Evolutionary conservation across 2,797 vertebrate genomes (phyloP).

Genomic region (Mormyrus proboscirostris): DNA sequence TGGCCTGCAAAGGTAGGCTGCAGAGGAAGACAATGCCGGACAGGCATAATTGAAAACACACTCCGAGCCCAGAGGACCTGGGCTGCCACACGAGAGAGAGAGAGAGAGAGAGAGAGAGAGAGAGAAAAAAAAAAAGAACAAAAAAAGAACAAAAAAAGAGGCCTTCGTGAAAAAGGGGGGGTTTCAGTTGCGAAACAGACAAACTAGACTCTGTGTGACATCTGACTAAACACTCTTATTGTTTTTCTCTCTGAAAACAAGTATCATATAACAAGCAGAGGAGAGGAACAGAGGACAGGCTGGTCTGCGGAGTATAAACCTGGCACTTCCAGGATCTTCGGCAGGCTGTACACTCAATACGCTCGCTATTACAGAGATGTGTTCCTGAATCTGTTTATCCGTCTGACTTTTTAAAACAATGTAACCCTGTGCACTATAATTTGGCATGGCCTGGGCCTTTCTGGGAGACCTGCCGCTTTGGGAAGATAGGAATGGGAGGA

Average conservation of each 20-base stretch:
- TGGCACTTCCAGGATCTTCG: slow-evolving; percentile 42
- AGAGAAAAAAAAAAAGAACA: not conserved
- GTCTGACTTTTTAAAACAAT: slow-evolving; percentile 52
- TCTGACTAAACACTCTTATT: slow-evolving; percentile 72
- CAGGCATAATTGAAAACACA: slow-evolving; percentile 68
- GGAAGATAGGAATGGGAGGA: slow-evolving; percentile 48
- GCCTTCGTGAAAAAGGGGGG: slow-evolving; percentile 53
- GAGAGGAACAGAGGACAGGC: slow-evolving; percentile 37
- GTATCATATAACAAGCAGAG: slow-evolving; percentile 56
- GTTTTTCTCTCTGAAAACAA: slow-evolving; percentile 68
- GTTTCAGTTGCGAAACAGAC: slow-evolving; percentile 67
- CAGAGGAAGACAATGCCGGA: slow-evolving; percentile 46
- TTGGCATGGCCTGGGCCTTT: slow-evolving; percentile 49
- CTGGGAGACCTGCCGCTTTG: slow-evolving; percentile 43
- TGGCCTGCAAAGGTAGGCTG: slow-evolving; percentile 6
- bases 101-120: not conserved
- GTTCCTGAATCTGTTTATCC: slow-evolving; percentile 47
- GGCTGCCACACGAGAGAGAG: slow-evolving; percentile 52
- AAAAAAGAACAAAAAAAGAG: slow-evolving; percentile 28
- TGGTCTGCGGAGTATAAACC: slow-evolving; percentile 50
- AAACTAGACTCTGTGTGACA: slow-evolving; percentile 64
- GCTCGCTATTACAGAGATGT: slow-evolving; percentile 39
- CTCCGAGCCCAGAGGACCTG: slow-evolving; percentile 48
- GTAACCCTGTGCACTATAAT: slow-evolving; percentile 51
- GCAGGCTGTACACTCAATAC: slow-evolving; percentile 38